Base-by-base conservation (phyloP, 2,113 vertebrate genomes). In the Pomatostomus ruficeps region DNA sequence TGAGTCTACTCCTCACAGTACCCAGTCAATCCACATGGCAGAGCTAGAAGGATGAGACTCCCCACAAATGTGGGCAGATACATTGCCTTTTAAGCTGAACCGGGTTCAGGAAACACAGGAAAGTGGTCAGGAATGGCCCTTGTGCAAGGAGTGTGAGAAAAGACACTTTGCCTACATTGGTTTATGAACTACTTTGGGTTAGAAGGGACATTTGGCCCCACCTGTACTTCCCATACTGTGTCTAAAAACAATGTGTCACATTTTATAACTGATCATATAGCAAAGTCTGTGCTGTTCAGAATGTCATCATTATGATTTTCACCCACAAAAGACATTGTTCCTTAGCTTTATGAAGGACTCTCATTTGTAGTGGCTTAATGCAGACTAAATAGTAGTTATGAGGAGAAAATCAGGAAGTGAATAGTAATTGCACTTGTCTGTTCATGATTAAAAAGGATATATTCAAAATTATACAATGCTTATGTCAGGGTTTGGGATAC, bases 361-460 rank as follows among this genome's bases (percentile, higher is more conserved):
- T 17, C 14, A 36, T 76, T 75, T 83, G 21, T n/a, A 85, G 52
- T 51, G 49, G 31, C 31, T 88, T 83, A 68, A 72, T 48, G 63
- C 31, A 72, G 49, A 55, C 28, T 72, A 55, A 72, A 67, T 23
- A 68, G 52, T 52, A 48, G 31, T 28, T 65, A 61, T 16, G 3
- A 28, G 22, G 23, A 90, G 31, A 83, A 85, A 95, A 59, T 85
- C n/a, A 45, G 65, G 62, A 71, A 62, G 15, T 46, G 54, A 83
- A 63, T 75, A 78, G 84, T 77, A 95, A 77, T 61, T 28, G 25
- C 29, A 66, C 58, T 65, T 35, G 18, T 92, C 87, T 91, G 66
- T 90, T 89, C 81, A 86, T 88, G 43, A 58, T 89, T 89, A 78
- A 91, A 95, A 97, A 94, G 73, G 18, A 58, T 65, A 29, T 6